A percentile compares a stretch with the other conserved stretches of the same genome.
phyloP scores from a whole-genome alignment of 2,888 invertebrate genomes.

The Acrobasis consociella region DNA sequence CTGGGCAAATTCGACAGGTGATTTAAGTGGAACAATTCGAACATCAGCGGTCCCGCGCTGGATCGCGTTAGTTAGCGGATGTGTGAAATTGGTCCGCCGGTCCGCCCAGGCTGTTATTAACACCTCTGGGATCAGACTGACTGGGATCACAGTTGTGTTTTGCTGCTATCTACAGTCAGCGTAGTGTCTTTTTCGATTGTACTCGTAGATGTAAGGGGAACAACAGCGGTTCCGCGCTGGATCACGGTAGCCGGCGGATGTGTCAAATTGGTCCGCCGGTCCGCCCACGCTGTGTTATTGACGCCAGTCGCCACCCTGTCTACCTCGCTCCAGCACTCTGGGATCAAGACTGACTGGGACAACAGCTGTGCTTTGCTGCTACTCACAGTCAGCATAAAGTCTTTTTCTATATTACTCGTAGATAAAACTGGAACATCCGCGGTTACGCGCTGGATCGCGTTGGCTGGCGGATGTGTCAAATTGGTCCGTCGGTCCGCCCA shows the following conservation, averaged over 20 bases:
- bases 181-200: too few species aligned
- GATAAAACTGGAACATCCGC: neutral
- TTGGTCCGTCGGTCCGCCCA: constrained; percentile 15
- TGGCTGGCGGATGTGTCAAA: constrained; percentile 14
- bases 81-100: constrained; percentile 17
- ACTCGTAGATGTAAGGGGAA: neutral
- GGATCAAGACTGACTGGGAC: too few species aligned
- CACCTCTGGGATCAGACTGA: constrained; percentile 25
- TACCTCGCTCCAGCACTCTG: constrained; percentile 29
- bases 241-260: constrained; percentile 5
- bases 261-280: constrained; percentile 17
- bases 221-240: constrained; percentile 2
- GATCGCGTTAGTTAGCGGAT: constrained; percentile 3
- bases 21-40: too few species aligned
- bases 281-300: constrained; percentile 26
- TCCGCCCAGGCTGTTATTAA: constrained; percentile 25
- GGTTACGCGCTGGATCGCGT: neutral
- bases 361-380: neutral
- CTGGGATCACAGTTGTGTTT: neutral
- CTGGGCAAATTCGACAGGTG: too few species aligned
- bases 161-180: too few species aligned
- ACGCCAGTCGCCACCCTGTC: constrained; percentile 20
- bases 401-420: too few species aligned
- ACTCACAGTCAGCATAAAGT: too few species aligned
- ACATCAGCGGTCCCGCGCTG: constrained; percentile 1